A percentile compares a stretch with the other conserved stretches of the same genome.
phyloP scores from a whole-genome alignment of 2,113 vertebrate genomes.

The Myrmophylax atrothorax region DNA sequence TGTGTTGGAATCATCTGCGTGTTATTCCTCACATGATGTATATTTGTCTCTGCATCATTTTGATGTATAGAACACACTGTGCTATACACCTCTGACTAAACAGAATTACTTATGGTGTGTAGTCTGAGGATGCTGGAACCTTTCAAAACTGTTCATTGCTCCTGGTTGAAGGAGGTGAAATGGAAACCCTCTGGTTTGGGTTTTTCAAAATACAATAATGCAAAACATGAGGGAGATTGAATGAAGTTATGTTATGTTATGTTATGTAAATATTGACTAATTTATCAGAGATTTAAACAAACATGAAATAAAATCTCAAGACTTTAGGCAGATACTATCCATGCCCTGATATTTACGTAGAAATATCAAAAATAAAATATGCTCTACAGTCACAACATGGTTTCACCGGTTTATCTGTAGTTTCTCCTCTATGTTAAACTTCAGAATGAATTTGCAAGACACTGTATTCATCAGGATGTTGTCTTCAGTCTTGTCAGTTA shows the following conservation, averaged over 20 bases:
- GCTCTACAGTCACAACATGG: neutral
- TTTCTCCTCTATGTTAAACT: neutral
- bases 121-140: neutral
- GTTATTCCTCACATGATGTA: neutral
- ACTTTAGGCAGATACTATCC: neutral
- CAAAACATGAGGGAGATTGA: neutral
- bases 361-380: neutral
- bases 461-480: neutral
- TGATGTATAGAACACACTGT: neutral
- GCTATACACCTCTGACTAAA: neutral
- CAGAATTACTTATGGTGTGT: neutral
- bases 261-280: neutral
- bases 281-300: neutral
- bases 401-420: neutral
- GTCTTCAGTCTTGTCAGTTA: neutral
- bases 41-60: neutral
- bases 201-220: neutral
- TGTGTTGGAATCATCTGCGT: neutral
- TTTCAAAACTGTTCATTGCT: neutral
- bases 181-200: neutral
- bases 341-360: rapidly evolving
- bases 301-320: neutral
- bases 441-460: neutral
- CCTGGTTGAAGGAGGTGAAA: neutral
- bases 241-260: neutral